Evolutionary conservation across 2,888 invertebrate genomes (phyloP).

Genomic region (Rhopalosiphum nymphaeae): DNA sequence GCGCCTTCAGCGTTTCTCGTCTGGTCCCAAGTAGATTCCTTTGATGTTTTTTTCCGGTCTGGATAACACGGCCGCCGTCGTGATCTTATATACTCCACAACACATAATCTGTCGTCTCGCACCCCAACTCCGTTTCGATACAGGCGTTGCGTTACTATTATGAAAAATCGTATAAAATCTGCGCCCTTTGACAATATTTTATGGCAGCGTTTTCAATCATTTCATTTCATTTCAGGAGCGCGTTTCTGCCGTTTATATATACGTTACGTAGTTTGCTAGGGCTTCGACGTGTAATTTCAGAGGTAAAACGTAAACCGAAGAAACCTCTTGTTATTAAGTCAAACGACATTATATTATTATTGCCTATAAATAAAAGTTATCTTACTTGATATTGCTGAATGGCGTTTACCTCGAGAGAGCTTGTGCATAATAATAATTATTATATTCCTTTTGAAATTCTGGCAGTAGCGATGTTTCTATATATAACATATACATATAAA

Average conservation of each 20-base stretch:
- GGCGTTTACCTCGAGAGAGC: neutral
- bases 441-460: neutral
- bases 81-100: neutral
- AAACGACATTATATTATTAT: neutral
- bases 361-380: neutral
- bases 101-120: neutral
- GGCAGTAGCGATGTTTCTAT: neutral
- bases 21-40: neutral
- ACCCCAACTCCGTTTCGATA: neutral
- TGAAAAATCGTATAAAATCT: neutral
- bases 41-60: constrained; percentile 55
- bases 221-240: neutral
- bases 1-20: neutral
- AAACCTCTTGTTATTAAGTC: neutral
- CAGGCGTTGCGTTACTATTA: neutral
- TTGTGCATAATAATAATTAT: neutral
- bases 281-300: constrained; percentile 1
- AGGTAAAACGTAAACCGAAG: neutral
- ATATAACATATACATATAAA: neutral
- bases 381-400: neutral
- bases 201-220: neutral
- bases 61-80: neutral
- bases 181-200: neutral
- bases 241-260: neutral
- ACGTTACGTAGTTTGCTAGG: neutral